Conservation (phyloP, 2,888 invertebrate genomes). For the Parnassius orleans region DNA sequence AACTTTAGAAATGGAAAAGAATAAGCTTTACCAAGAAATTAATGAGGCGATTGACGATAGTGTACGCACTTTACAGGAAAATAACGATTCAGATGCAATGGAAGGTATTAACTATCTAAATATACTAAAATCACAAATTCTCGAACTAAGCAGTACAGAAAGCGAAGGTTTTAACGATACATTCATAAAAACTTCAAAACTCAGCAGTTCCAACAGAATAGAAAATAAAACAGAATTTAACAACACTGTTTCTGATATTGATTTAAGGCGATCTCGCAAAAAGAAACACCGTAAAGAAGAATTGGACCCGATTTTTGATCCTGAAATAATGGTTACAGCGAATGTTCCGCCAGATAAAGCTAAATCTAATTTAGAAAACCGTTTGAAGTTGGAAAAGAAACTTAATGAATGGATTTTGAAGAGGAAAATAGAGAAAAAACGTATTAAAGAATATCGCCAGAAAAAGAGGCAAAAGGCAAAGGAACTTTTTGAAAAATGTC, state of each 20-base stretch:
- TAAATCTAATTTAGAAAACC: slow-evolving; percentile 11
- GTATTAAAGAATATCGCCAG: slow-evolving; percentile 16
- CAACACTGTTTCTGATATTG: neutral
- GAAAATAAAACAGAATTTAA: neutral
- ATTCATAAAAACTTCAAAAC: neutral
- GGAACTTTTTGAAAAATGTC: slow-evolving; percentile 11
- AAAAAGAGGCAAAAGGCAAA: slow-evolving; percentile 5
- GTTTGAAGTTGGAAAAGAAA: slow-evolving; percentile 12
- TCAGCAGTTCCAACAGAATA: neutral
- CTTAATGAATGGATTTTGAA: slow-evolving; percentile 19
- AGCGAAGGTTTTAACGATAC: neutral
- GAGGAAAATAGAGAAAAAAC: slow-evolving; percentile 11
- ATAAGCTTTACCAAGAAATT: slow-evolving; percentile 2
- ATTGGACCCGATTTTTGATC: slow-evolving; percentile 9
- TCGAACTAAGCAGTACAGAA: neutral
- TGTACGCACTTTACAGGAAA: slow-evolving; percentile 4
- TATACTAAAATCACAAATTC: slow-evolving; percentile 7
- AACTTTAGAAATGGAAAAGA: slow-evolving; percentile 16
- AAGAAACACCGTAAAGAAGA: slow-evolving; percentile 10
- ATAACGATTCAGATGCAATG: slow-evolving; percentile 3
- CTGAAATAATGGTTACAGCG: slow-evolving; percentile 3
- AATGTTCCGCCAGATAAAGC: neutral
- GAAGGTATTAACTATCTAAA: slow-evolving; percentile 5
- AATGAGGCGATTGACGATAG: slow-evolving; percentile 18
- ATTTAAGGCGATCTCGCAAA: slow-evolving; percentile 8